Evolutionary conservation across 2,888 invertebrate genomes (phyloP), one percentile per base, ranked within the genome.

Genomic region (Eupithecia subumbrata): DNA sequence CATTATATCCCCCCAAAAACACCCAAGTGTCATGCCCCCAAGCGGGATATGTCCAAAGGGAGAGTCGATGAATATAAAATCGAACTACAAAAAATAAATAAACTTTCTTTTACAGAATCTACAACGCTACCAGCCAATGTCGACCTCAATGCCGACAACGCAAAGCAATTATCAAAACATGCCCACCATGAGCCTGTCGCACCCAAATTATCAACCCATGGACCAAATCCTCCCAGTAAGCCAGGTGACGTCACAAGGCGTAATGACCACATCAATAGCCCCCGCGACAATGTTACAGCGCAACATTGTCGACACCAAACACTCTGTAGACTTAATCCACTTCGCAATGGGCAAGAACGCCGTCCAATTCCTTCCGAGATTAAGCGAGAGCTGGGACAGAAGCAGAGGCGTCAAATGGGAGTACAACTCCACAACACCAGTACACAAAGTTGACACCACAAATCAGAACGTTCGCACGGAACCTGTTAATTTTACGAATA

Each of bases 61-160:
- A 48, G 7, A 48, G 48, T 16, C 5, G 1, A 45, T 16, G 45
- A 48, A 48, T 48, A 52, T 52, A n/a, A 52, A 9, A 11, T 22
- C 52, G 11, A 11, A 56, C 4, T n/a, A n/a, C 0, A 48, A n/a
- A 9, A 9, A 52, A n/a, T 22, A 11, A 56, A 22, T 4, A 56
- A 8, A 48, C 2, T 37, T 25, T 16, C 7, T 8, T 64, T 88
- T 86, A 0, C 90, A 93, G 91, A 91, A 91, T 69, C 75, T 89
- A 9, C 90, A 92, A 78, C 90, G 93, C 77, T 93, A 92, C 86
- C 95, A 92, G 79, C 94, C 85, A 60, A 93, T 95, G 93, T 89
- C 95, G 2, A 85, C 92, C 80, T 95, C 95, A 0, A 90, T 94
- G 8, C 94, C 94, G 2, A 81, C 88, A 5, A 81, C 87, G 3